Conservation (phyloP, 2,113 vertebrate species). For the Mohoua ochrocephala region DNA sequence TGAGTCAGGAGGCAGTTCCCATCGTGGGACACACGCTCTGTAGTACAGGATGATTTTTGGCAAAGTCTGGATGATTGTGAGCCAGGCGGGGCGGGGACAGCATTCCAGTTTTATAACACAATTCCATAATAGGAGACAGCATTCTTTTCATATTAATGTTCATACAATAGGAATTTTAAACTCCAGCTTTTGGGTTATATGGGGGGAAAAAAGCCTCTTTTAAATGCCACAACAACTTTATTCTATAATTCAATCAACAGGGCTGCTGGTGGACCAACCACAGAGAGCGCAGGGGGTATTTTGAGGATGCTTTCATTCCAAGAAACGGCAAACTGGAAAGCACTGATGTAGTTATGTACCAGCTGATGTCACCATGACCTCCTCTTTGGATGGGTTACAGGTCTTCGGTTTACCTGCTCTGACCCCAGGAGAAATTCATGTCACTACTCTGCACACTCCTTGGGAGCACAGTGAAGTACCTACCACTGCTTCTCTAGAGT, state of each 20-base stretch:
- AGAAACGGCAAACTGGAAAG: background rate
- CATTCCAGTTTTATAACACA: conserved; percentile 78
- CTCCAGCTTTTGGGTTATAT: background rate
- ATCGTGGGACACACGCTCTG: background rate
- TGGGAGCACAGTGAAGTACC: background rate
- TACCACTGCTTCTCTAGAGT: background rate
- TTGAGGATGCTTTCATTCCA: background rate
- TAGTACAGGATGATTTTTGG: conserved; percentile 61
- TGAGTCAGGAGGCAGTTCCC: conserved; percentile 55
- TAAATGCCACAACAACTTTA: background rate
- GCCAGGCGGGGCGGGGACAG: conserved; percentile 67
- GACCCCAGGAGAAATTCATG: background rate
- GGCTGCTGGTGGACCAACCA: background rate
- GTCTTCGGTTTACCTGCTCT: background rate
- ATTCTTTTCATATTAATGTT: conserved; percentile 74
- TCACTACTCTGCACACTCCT: background rate
- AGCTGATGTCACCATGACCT: background rate
- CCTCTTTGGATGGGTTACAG: background rate
- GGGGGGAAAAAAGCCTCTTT: background rate
- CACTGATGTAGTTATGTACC: background rate
- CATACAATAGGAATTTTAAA: conserved; percentile 61
- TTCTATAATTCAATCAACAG: background rate
- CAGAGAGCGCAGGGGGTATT: background rate
- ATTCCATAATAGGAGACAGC: conserved; percentile 68
- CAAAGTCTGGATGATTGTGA: background rate